Conservation (phyloP, 2,797 vertebrate species). For the Oreochromis mossambicus region DNA sequence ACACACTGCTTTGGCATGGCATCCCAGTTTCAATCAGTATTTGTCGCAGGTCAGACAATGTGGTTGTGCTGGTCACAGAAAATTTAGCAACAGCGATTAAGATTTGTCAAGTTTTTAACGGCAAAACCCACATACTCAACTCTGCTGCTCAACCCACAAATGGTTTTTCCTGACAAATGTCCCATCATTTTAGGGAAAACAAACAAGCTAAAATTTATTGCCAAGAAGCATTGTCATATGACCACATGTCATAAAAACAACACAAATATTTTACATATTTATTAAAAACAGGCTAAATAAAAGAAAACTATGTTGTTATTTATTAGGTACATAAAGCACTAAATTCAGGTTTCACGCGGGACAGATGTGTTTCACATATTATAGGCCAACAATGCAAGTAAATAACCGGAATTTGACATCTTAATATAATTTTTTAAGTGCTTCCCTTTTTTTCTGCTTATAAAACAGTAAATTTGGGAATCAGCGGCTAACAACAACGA, state of each 20-base stretch:
- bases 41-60: fast-evolving
- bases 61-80: background rate
- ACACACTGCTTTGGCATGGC: background rate
- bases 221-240: background rate
- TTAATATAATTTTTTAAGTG: background rate
- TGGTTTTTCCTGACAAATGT: background rate
- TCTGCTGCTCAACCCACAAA: background rate
- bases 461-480: background rate
- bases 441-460: background rate
- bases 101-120: background rate
- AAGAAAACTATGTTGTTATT: background rate
- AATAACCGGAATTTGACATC: background rate
- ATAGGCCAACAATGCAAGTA: background rate
- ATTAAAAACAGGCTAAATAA: background rate
- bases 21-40: background rate
- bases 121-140: background rate
- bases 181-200: background rate
- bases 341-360: background rate
- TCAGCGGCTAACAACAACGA: background rate
- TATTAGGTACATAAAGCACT: background rate
- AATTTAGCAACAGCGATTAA: background rate
- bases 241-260: background rate
- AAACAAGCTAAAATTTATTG: background rate
- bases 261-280: background rate
- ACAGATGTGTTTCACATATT: background rate